A percentile compares a stretch with the other conserved stretches of the same genome.
phyloP scores from a whole-genome alignment of 2,888 invertebrate species.

The Coelinius sp. region DNA sequence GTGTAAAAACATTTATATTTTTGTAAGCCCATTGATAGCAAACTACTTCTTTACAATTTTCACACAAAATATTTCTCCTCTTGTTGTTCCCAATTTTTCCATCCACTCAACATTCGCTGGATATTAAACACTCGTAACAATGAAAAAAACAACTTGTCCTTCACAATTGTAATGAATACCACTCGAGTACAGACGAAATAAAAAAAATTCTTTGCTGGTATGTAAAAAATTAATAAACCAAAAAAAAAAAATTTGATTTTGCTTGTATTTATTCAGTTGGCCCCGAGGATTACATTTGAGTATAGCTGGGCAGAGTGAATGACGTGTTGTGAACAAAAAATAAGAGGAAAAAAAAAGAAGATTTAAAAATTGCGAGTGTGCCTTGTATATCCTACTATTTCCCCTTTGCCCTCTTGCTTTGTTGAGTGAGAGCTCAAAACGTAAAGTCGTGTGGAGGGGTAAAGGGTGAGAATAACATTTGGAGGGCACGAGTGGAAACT shows the following conservation, averaged over 20 bases:
- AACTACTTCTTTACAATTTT: neutral
- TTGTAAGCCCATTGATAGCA: neutral
- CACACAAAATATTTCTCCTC: neutral
- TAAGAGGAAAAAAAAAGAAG: slow-evolving; percentile 18
- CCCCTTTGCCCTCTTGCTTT: slow-evolving; percentile 1
- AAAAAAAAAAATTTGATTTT: slow-evolving; percentile 46
- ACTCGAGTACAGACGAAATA: neutral
- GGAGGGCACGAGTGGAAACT: neutral
- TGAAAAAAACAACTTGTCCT: slow-evolving; percentile 6
- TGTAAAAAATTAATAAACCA: neutral
- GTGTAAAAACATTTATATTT: neutral
- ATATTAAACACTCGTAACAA: slow-evolving; percentile 1
- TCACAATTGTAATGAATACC: neutral
- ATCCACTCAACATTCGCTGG: neutral
- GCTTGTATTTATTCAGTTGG: slow-evolving; percentile 52
- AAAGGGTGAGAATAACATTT: slow-evolving; percentile 21
- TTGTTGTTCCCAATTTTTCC: neutral
- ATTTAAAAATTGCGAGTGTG: slow-evolving; percentile 23
- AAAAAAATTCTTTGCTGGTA: neutral
- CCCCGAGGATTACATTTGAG: slow-evolving; percentile 43
- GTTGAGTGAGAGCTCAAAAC: slow-evolving; percentile 17
- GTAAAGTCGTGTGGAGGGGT: neutral
- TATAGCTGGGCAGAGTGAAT: slow-evolving; percentile 31
- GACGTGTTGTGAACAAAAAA: slow-evolving; percentile 7
- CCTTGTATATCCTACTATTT: slow-evolving; percentile 26